A percentile compares a stretch with the other conserved stretches of the same genome.
Evolutionary conservation across 2,888 invertebrate genomes (phyloP).

Genomic region (Clivina fossor): DNA sequence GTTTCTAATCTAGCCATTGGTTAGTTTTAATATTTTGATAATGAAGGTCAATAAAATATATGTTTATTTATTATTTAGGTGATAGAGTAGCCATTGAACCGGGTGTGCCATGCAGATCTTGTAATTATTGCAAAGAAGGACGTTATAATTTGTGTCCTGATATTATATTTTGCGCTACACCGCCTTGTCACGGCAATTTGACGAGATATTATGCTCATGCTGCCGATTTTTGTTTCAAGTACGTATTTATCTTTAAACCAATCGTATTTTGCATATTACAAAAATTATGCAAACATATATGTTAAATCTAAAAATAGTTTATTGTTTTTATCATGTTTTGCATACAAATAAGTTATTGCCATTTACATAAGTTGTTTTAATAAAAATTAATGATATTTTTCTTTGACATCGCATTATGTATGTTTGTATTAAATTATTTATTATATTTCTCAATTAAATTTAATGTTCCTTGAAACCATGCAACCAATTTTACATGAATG

Average conservation of each 20-base stretch:
- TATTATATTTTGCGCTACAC: conserved; percentile 92
- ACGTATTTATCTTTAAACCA: conserved; percentile 44
- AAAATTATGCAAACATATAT: too few relatives aligned
- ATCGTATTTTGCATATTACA: too few relatives aligned
- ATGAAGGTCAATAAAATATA: neutral
- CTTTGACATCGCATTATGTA: too few relatives aligned
- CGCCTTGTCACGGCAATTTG: conserved; percentile 89
- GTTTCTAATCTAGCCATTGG: conserved; percentile 68
- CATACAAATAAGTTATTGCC: too few relatives aligned
- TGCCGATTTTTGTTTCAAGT: conserved; percentile 87
- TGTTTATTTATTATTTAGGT: conserved; percentile 56
- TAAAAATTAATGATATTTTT: too few relatives aligned
- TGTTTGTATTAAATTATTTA: too few relatives aligned
- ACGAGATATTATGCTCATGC: conserved; percentile 85
- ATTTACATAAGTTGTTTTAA: too few relatives aligned
- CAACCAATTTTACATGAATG: too few relatives aligned
- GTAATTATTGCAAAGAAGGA: conserved; percentile 84
- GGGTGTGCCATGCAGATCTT: conserved; percentile 83
- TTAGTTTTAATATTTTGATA: conserved; percentile 44
- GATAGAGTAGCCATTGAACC: conserved; percentile 96
- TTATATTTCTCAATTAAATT: too few relatives aligned
- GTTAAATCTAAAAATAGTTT: too few relatives aligned
- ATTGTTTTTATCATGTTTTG: too few relatives aligned
- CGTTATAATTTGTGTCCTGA: conserved; percentile 88
- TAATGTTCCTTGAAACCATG: too few relatives aligned